Base-by-base conservation (phyloP, 1,140 invertebrate genomes). In the Meloidogyne floridensis region DNA sequence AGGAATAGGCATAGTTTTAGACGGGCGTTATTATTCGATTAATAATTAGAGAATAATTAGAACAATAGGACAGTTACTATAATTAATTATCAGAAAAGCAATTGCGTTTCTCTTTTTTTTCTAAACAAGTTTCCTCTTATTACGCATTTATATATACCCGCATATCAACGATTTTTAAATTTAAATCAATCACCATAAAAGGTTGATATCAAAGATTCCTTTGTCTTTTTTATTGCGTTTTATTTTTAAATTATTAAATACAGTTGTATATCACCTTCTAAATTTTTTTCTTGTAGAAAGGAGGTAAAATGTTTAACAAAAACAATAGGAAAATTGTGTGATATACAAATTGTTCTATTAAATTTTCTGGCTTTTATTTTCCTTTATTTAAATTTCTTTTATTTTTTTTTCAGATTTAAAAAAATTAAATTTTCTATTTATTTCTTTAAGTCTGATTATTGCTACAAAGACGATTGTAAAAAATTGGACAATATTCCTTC, bases 381-480 rank as follows among this genome's bases (percentile, higher is more conserved):
- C 32, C 7, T n/a, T 13, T 15, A 15, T 56, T 13, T 15, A 3
- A 6, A n/a, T 65, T 18, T n/a, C 3, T 13, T 65, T 65, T n/a
- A n/a, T 65, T 65, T 13, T 11, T 56, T 5, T 65, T n/a, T 65
- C 7, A 59, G 56, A 65, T 65, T 65, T 65, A 5, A 32, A 32
- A 32, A 32, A 32, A n/a, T 65, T n/a, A 65, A n/a, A 59, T 15
- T 2, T n/a, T 65, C n/a, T 6, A n/a, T 5, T 65, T 65, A 13
- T 65, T n/a, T n/a, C 4, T 18, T 65, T 65, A 65, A 65, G 59
- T 65, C 59, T n/a, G 59, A 72, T 71, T 79, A 79, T 53, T 79
- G 77, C 51, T 79, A 71, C 59, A 79, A 79, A 79, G 77, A 79
- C 53, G 77, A 79, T 51, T 79, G 77, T n/a, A 69, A 79, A 47